Conservation (phyloP, 2,888 invertebrate species). For the Tillus elongatus region DNA sequence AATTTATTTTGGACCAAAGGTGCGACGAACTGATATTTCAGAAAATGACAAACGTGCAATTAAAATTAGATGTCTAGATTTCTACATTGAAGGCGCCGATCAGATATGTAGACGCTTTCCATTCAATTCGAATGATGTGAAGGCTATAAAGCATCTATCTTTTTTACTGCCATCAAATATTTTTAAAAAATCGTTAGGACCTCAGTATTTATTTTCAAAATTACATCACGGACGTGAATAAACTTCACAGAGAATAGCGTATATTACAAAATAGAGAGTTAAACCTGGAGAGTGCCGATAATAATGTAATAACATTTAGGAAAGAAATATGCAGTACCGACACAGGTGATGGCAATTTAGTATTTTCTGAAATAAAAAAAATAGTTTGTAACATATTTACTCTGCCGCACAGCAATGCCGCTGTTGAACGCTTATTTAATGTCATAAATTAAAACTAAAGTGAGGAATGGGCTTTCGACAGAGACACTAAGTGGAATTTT, state of each 20-base stretch:
- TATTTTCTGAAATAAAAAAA: slow-evolving; percentile 10
- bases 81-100: slow-evolving; percentile 11
- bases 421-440: slow-evolving; percentile 15
- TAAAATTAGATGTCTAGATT: slow-evolving; percentile 11
- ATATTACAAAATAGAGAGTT: slow-evolving; percentile 10
- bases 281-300: background rate
- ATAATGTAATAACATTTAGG: slow-evolving; percentile 13
- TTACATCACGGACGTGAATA: slow-evolving; percentile 6
- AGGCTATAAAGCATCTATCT: slow-evolving; percentile 2
- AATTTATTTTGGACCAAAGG: slow-evolving; percentile 15
- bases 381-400: slow-evolving; percentile 13
- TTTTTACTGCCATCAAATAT: slow-evolving; percentile 1
- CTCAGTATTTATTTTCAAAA: slow-evolving; percentile 9
- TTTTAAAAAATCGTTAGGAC: background rate
- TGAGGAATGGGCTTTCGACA: slow-evolving; percentile 11
- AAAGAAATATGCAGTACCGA: slow-evolving; percentile 9
- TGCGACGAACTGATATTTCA: slow-evolving; percentile 5
- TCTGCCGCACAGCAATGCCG: slow-evolving; percentile 14
- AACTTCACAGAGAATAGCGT: slow-evolving; percentile 12
- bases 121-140: slow-evolving; percentile 3
- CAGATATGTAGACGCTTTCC: slow-evolving; percentile 14
- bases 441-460: slow-evolving; percentile 16
- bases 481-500: slow-evolving; percentile 5
- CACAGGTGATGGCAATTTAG: slow-evolving; percentile 10
- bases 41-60: slow-evolving; percentile 3